Evolutionary conservation across 1,140 invertebrate species (phyloP), one percentile per base, ranked within the genome.

Genomic region (Alviniconcha marisindica): DNA sequence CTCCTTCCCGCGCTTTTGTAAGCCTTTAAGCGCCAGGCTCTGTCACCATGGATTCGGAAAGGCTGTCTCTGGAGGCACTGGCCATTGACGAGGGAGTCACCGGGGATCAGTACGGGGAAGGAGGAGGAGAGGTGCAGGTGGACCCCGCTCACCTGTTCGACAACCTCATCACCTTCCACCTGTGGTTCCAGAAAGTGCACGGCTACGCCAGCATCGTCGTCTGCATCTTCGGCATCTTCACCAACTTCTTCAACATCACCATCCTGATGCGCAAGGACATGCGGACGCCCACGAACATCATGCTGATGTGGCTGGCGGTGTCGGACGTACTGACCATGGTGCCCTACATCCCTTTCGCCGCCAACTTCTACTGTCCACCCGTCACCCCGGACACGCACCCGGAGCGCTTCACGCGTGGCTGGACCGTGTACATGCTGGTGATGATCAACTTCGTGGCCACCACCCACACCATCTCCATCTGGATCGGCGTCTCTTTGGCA

Each of bases 401-500:
- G 14, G 89, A 88, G 48, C 89, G 89, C 56, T 90, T 87, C 76
- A 82, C 88, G 0, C 87, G 87, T 69, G 79, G 81, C 21, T 92
- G 92, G 91, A 88, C 88, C 28, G 33, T 87, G 15, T 92, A 90
- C 74, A 88, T 92, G 85, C 71, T 91, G 31, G 84, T 91, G 33
- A 87, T 92, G 56, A 88, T 91, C 54, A 91, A 97, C 85, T 97
- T 98, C 89, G 93, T 94, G 0, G 93, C 94, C 95, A 96, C 97
- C 0, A 95, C 96, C 89, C 98, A 99, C 92, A 98, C 97, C 0
- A 97, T 98, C 71, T 98, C 97, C 0, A 98, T 98, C 83, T 98
- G 97, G 95, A 91, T 99, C 83, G 98, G 98, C 0, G 96, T 99
- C 0, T 96, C 96, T 0, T 91, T 99, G 66, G 97, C 98, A 0